Percentiles rank a stretch among this genome's conserved stretches.
phyloP scores from a whole-genome alignment of 2,888 invertebrate genomes.

The Cryptophagus acutangulus region DNA sequence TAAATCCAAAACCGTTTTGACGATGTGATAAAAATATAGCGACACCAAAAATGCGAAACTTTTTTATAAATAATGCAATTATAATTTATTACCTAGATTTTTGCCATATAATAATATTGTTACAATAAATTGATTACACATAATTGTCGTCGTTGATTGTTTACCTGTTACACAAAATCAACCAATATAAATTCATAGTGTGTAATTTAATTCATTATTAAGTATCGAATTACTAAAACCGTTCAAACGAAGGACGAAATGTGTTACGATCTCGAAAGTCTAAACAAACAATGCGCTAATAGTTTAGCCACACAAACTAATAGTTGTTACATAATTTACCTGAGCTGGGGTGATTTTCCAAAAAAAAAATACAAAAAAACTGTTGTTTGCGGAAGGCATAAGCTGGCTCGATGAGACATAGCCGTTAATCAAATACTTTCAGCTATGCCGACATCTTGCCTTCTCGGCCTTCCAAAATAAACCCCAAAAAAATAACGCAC shows the following conservation, averaged over 20 bases:
- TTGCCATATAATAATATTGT: constrained; percentile 28
- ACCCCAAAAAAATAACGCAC: constrained; percentile 9
- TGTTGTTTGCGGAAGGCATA: constrained; percentile 52
- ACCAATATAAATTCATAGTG: too few relatives aligned
- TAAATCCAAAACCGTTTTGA: constrained; percentile 12
- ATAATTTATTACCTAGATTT: constrained; percentile 26
- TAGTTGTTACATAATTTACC: neutral
- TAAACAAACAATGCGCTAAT: too few relatives aligned
- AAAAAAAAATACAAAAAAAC: too few relatives aligned
- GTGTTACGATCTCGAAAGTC: too few relatives aligned
- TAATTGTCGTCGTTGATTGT: neutral
- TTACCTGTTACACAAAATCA: neutral
- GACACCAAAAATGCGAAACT: constrained; percentile 33
- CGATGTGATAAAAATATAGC: constrained; percentile 29
- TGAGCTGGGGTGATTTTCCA: too few relatives aligned
- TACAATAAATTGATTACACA: constrained; percentile 23
- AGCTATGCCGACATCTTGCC: constrained; percentile 89
- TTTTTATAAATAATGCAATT: constrained; percentile 25
- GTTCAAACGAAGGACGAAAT: too few relatives aligned
- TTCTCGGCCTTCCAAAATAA: constrained; percentile 53
- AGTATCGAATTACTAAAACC: too few relatives aligned
- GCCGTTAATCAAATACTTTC: constrained; percentile 68
- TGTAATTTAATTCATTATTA: too few relatives aligned
- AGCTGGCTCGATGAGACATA: constrained; percentile 81
- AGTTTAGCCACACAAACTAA: too few relatives aligned